Percentiles rank a stretch among this genome's conserved stretches.
Conservation (phyloP, 2,888 invertebrate species). For the Drosophila subquinaria region DNA sequence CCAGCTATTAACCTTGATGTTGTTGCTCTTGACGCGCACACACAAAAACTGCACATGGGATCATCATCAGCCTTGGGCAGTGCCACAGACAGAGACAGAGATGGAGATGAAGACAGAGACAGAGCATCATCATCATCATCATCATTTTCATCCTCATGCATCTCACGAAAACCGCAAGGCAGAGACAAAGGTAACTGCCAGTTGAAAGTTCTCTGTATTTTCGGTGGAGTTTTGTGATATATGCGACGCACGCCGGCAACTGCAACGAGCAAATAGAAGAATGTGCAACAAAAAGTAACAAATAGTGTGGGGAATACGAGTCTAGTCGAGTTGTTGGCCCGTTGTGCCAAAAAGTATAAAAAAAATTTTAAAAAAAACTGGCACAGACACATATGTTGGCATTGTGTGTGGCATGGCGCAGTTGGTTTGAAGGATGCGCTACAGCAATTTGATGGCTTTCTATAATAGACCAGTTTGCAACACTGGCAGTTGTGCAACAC, state of each 20-base stretch:
- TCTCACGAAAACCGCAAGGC: conserved; percentile 63
- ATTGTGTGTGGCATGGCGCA: conserved; percentile 21
- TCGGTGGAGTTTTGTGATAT: conserved; percentile 62
- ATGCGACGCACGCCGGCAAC: conserved; percentile 72
- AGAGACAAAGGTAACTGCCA: conserved; percentile 10
- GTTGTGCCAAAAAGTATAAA: conserved; percentile 11
- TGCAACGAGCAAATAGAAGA: conserved; percentile 30
- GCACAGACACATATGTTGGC: conserved; percentile 45
- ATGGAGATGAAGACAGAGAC: neutral
- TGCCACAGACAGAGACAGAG: neutral
- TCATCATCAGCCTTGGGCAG: conserved; percentile 37
- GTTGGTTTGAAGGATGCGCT: conserved; percentile 31
- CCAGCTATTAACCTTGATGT: conserved; percentile 76
- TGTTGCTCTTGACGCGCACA: conserved; percentile 29
- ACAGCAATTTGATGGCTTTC: conserved; percentile 10
- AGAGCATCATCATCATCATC: conserved; percentile 33
- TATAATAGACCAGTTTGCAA: neutral
- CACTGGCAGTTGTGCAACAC: conserved; percentile 10
- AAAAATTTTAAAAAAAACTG: conserved; percentile 7
- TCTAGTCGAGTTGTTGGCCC: conserved; percentile 8
- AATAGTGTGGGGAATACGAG: conserved; percentile 50
- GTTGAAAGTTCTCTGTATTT: conserved; percentile 32
- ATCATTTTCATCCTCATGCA: conserved; percentile 47
- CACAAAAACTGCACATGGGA: conserved; percentile 55
- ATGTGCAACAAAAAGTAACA: conserved; percentile 56